These are phyloP conservation scores for Dendrophyllia cribrosa DNA, from an alignment of 64 coral and sea anemone genomes.

Conservation along the genomic window DNA sequence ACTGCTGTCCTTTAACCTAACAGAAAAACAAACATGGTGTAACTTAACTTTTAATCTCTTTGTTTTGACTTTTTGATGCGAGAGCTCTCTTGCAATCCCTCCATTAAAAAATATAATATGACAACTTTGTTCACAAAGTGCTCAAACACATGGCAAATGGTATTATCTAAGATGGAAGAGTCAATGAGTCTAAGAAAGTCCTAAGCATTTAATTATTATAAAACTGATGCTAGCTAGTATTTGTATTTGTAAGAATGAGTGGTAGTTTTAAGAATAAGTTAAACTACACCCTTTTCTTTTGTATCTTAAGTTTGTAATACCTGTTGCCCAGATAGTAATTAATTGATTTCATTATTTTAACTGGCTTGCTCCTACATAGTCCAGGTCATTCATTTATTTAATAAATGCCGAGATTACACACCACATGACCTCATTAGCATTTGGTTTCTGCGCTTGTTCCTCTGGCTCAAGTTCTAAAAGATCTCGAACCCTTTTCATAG, in stretches of 20 bases:
- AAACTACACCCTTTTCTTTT: neutral
- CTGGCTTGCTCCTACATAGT: conserved; percentile 12
- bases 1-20: too few species aligned
- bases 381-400: conserved; percentile 58
- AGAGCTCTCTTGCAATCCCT: too few species aligned
- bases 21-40: too few species aligned
- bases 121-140: neutral
- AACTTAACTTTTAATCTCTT: too few species aligned
- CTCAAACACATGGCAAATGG: neutral
- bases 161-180: neutral
- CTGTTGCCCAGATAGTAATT: too few species aligned
- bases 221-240: neutral
- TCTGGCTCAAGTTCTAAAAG: conserved; percentile 96
- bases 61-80: too few species aligned
- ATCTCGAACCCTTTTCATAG: conserved; percentile 97
- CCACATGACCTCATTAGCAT: conserved; percentile 95
- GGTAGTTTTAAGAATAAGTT: neutral
- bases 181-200: neutral
- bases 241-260: neutral
- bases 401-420: conserved; percentile 98
- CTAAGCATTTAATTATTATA: neutral
- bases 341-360: neutral
- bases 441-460: conserved; percentile 89
- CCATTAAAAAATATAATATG: neutral
- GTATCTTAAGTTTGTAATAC: too few species aligned